Base-by-base conservation (phyloP, 2,888 invertebrate species). In the Drosophila peninsularis region DNA sequence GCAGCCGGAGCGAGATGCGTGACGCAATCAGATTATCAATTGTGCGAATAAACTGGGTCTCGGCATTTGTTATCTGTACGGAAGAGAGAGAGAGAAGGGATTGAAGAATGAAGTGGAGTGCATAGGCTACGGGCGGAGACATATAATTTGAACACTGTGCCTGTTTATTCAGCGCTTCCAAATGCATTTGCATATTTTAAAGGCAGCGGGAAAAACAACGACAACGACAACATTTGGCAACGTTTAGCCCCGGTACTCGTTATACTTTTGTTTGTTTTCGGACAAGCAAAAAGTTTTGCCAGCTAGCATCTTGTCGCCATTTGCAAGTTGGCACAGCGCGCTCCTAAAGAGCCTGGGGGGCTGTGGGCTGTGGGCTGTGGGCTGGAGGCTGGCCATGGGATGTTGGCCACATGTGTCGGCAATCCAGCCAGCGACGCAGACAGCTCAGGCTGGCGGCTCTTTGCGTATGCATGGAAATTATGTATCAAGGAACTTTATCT, bases 21-120 rank as follows among this genome's bases (percentile, higher is more conserved):
- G 92, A 91, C 54, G 91, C 91, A 79, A 91, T 90, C 79, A 92
- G 89, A 82, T 90, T 91, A 82, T 93, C 92, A 72, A 91, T 82
- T 61, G 92, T 92, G 66, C 89, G 91, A 65, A 92, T 90, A 72
- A 89, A 92, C 75, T 92, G 90, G 7, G 89, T 81, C 67, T 92
- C 92, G 53, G 90, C 88, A 45, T 90, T 90, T 63, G 88, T 90
- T 68, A 92, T 89, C 92, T 92, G 82, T 45, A 80, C 79, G 62
- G 62, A 17, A 30, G 47, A 47, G 47, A 49, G 61, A 49, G 42
- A 39, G 45, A 75, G 63, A 47, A 42, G 34, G 39, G 36, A 34
- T 34, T 56, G 27, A 14, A 24, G 19, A 47, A 24, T 41, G 11
- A 21, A 21, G 11, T 19, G 17, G 27, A 62, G 3, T 44, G 14